Percentiles rank a stretch among this genome's conserved stretches.
These are phyloP conservation scores for Heliothis peltigera DNA, from an alignment of 2,888 invertebrate genomes.

Conservation along the genomic window DNA sequence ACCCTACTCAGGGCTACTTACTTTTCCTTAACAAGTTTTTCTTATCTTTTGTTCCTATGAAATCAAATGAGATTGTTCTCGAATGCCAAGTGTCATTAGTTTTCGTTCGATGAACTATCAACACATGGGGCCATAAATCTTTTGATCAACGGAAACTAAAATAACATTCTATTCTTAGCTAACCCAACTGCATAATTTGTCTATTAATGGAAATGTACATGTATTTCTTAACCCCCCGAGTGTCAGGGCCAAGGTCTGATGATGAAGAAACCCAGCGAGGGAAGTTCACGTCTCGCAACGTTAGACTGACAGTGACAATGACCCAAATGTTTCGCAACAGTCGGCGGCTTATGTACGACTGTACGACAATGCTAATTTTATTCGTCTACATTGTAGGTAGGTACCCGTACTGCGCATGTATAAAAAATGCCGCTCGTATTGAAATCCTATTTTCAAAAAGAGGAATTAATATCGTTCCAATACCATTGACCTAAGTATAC, in stretches of 20 bases:
- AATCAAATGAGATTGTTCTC: too few relatives aligned
- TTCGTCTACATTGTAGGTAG: slow-evolving; percentile 4
- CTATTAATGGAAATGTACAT: neutral
- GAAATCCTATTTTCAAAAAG: neutral
- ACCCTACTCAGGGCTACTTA: too few relatives aligned
- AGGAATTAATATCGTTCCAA: too few relatives aligned
- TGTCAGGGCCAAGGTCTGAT: slow-evolving; percentile 41
- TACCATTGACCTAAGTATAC: too few relatives aligned
- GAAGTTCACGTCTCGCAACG: slow-evolving; percentile 32
- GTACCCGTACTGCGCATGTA: neutral
- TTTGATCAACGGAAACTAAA: neutral
- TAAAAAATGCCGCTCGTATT: neutral
- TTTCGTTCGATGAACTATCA: neutral
- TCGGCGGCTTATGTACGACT: slow-evolving; percentile 4
- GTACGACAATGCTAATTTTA: neutral
- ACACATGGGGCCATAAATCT: neutral
- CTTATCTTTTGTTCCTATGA: too few relatives aligned
- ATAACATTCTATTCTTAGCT: slow-evolving; percentile 1
- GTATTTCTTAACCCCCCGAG: slow-evolving; percentile 22
- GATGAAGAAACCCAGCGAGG: slow-evolving; percentile 26
- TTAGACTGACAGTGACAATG: slow-evolving; percentile 44
- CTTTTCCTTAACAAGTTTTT: too few relatives aligned
- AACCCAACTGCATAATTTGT: slow-evolving; percentile 5
- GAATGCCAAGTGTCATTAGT: too few relatives aligned
- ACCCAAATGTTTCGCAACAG: slow-evolving; percentile 35